Conservation (phyloP, 2,113 vertebrate species). For the Erinaceus europaeus region DNA sequence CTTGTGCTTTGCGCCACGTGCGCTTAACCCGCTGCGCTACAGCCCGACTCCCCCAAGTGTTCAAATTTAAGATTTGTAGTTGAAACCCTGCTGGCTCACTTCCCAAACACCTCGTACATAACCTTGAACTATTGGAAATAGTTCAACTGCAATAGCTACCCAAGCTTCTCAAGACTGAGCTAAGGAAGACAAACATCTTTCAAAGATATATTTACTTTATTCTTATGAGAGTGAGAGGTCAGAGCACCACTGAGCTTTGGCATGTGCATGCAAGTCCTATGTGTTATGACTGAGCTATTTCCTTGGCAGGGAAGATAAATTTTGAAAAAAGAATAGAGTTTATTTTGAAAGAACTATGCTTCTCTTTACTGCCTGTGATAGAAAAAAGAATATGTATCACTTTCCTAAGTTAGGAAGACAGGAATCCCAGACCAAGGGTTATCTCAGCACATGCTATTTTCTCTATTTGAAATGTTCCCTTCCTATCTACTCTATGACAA, state of each 20-base stretch:
- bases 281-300: too few species aligned
- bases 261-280: too few species aligned
- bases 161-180: not conserved
- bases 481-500: not conserved
- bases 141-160: not conserved
- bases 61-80: not conserved
- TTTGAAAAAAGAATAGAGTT: slow-evolving; percentile 9
- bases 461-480: not conserved
- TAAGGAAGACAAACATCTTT: not conserved
- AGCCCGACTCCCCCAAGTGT: too few species aligned
- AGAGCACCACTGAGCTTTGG: too few species aligned
- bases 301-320: not conserved
- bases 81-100: not conserved
- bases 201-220: too few species aligned
- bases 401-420: slow-evolving; percentile 15
- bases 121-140: not conserved
- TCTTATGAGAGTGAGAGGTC: too few species aligned
- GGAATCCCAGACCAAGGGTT: not conserved
- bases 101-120: not conserved
- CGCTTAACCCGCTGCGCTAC: too few species aligned
- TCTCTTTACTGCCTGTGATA: not conserved
- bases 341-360: not conserved
- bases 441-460: not conserved
- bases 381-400: not conserved
- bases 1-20: too few species aligned